Evolutionary conservation across 2,797 vertebrate species (phyloP), one percentile per base, ranked within the genome.

Genomic region (Sebastolobus alascanus): DNA sequence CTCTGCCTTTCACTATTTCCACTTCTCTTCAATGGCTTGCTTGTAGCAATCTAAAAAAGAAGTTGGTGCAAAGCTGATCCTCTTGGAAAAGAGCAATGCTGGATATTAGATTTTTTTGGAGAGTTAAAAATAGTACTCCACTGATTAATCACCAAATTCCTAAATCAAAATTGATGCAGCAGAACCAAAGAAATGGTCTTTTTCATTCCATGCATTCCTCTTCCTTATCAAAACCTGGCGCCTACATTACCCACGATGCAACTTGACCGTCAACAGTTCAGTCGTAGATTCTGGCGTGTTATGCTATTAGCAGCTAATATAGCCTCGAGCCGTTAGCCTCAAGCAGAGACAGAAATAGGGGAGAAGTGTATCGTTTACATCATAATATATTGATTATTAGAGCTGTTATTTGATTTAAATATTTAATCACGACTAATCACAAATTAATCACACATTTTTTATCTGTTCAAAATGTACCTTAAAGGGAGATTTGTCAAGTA

Each of bases 201-300:
- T 40, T 14, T 55, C 10, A 60, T 69, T 38, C 55, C 8, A n/a
- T 6, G 9, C 10, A 9, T 46, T 76, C 40, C 27, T 29, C 33
- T 20, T 40, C 1, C 18, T 54, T 63, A 20, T 69, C 46, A 40
- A 56, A 65, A 8, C 33, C n/a, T 1, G 56, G 16, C 0, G 22
- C 16, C 54, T n/a, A 37, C 52, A 29, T 59, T 78, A 18, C 31
- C 61, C 61, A 79, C 9, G 10, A 50, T 58, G 38, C 63, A 73
- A 8, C 22, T 37, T 1, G 0, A 12, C 31, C 0, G 1, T 35
- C 8, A 50, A n/a, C 8, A 16, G 18, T 18, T 38, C 1, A 2
- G 12, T 29, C 18, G 2, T 22, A 61, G 18, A 77, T 70, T 16
- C 0, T 5, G 22, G 16, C 14, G 14, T 43, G 1, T 43, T 43